Base-by-base conservation (phyloP, 2,797 vertebrate species). In the Crax fasciolata region DNA sequence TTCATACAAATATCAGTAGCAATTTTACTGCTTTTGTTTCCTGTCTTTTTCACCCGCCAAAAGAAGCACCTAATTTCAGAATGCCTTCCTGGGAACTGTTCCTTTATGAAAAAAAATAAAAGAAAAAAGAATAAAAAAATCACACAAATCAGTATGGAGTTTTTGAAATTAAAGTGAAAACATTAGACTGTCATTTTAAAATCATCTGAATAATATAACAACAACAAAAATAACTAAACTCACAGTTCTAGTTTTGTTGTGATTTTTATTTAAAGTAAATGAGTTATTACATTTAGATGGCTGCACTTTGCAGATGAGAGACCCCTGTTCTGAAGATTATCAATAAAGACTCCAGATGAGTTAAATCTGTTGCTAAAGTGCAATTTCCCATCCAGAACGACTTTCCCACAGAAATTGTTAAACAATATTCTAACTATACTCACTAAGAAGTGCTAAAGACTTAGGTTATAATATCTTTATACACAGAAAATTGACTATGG, bases 1-100 rank as follows among this genome's bases (percentile, higher is more conserved):
- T 63, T 90, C 81, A 70, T 74, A 65, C 18, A 92, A 81, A 66
- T 63, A 84, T 78, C 52, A 84, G 55, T 85, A 93, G 71, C 58
- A 66, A 55, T 86, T 94, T 95, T 91, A 68, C 39, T 67, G 27
- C n/a, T 35, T 88, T 90, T 35, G 27, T 82, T 54, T 58, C 68
- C 39, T 39, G 35, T 71, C 49, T 84, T 18, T 75, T 86, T 78
- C 62, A 79, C n/a, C 15, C 6, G 25, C 49, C 89, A 84, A 93
- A 92, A 43, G 6, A 84, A 87, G 9, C 51, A 89, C 62, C 39
- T 67, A 57, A 71, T 88, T 96, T 68, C 46, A 89, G 28, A 51
- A 73, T 51, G 24, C 21, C 30, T 88, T 55, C 39, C 44, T 74
- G 41, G 27, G 61, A 84, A 87, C 2, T 18, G 30, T 67, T 70